Evolutionary conservation across 1,140 invertebrate genomes (phyloP).

Genomic region (Paraescarpia echinospica): DNA sequence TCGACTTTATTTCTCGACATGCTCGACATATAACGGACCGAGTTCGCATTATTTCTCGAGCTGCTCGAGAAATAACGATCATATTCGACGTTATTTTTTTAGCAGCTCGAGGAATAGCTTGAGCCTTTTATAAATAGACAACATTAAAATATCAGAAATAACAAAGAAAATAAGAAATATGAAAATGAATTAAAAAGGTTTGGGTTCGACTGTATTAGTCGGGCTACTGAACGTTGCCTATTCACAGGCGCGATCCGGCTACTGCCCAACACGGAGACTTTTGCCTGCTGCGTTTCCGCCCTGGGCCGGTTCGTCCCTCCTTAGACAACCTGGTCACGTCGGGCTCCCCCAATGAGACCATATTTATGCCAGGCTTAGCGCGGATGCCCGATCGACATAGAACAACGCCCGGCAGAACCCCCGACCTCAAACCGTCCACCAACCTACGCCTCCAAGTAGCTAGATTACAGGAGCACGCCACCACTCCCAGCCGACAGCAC

Average conservation of each 20-base stretch:
- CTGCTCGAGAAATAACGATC: no score
- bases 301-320: constrained; percentile 94
- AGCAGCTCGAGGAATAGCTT: no score
- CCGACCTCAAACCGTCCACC: constrained; percentile 86
- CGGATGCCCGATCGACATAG: constrained; percentile 66
- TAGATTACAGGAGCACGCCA: constrained; percentile 85
- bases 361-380: constrained; percentile 85
- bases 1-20: no score
- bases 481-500: constrained; percentile 46
- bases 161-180: background rate
- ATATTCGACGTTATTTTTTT: no score
- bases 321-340: constrained; percentile 80
- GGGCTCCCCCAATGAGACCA: constrained; percentile 77
- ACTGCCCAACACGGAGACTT: constrained; percentile 93
- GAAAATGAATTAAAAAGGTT: constrained; percentile 65
- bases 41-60: no score
- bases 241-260: constrained; percentile 97
- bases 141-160: background rate
- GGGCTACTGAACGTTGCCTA: constrained; percentile 78
- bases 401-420: constrained; percentile 57
- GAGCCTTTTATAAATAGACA: background rate
- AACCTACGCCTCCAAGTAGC: constrained; percentile 83
- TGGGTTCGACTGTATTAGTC: constrained; percentile 82
- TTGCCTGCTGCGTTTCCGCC: constrained; percentile 95
- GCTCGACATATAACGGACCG: no score